Base-by-base conservation (phyloP, 2,888 invertebrate species). In the Galerucella calmariensis region DNA sequence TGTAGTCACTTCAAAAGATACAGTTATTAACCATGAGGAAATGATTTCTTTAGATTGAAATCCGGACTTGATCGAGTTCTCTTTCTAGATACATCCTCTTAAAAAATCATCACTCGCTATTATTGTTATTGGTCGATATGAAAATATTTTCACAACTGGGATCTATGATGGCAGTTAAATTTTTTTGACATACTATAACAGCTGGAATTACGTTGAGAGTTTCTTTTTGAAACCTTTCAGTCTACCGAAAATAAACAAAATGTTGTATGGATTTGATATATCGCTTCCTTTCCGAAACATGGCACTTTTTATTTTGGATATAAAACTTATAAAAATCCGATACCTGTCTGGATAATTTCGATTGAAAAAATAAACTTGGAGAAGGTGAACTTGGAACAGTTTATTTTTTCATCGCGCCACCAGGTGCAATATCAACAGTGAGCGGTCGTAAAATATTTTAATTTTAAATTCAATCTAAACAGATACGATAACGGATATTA, bases 251-350 rank as follows among this genome's bases (percentile, higher is more conserved):
- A 62, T 62, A 62, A 62, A 62, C 35, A 62, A 62, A 41, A 20
- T 20, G 20, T 20, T n/a, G 35, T 62, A 62, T 16, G 35, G 35
- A 62, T 62, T 62, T 62, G 62, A 62, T 62, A 41, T 62, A 62
- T 62, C n/a, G 62, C 10, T 62, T 62, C 62, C 62, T 41, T 62
- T 62, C 41, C n/a, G n/a, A 41, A 62, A 62, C 62, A 62, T 62
- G 62, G 62, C 62, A 62, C 41, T 62, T 62, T 62, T 35, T 14
- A 62, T 62, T 62, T 62, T 62, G 62, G 62, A 62, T 41, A 62
- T 44, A 41, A 62, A 62, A 62, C 14, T 41, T 62, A 62, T 41
- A 62, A 62, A 62, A 62, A 14, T n/a, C 9, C 35, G 35, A 62
- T 62, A 62, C 62, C 62, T 62, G 35, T 27, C 62, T 35, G 62